Conservation (phyloP, 2,888 invertebrate genomes). For the Caenorhabditis afra region DNA sequence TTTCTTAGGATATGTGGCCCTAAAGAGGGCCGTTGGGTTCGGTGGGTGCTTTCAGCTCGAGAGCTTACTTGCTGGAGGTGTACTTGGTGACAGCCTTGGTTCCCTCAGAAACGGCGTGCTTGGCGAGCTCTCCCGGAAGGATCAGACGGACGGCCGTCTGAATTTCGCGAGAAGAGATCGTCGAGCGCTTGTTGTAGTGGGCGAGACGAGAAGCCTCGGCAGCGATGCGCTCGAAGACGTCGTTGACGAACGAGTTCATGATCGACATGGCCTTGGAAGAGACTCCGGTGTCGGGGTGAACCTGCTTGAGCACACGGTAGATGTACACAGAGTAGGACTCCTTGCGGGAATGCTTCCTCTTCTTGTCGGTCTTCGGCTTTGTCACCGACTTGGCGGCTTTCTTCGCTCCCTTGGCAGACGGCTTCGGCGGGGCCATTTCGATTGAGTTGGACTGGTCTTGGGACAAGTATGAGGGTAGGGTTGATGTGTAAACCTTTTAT, state of each 20-base stretch:
- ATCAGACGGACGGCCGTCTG: constrained; percentile 82
- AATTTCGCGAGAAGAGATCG: constrained; percentile 86
- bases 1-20: constrained; percentile 62
- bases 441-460: neutral
- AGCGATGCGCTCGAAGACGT: constrained; percentile 87
- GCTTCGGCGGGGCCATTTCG: constrained; percentile 63
- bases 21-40: constrained; percentile 76
- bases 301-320: constrained; percentile 3
- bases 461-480: constrained; percentile 35
- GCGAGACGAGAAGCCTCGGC: constrained; percentile 83
- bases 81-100: constrained; percentile 28
- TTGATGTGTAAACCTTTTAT: constrained; percentile 43
- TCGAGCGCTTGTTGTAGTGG: constrained; percentile 85
- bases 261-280: constrained; percentile 17
- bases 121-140: constrained; percentile 65
- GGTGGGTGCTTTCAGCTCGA: constrained; percentile 25
- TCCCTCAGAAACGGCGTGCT: constrained; percentile 64
- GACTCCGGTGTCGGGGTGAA: neutral
- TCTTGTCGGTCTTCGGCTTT: constrained; percentile 75
- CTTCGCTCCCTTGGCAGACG: constrained; percentile 77
- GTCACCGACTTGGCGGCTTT: constrained; percentile 73
- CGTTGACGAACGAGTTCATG: constrained; percentile 88
- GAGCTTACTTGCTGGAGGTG: constrained; percentile 15
- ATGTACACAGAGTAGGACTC: constrained; percentile 70
- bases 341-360: constrained; percentile 77